A percentile compares a stretch with the other conserved stretches of the same genome.
Evolutionary conservation across 1,140 invertebrate genomes (phyloP).

Genomic region (Gryon sp.): DNA sequence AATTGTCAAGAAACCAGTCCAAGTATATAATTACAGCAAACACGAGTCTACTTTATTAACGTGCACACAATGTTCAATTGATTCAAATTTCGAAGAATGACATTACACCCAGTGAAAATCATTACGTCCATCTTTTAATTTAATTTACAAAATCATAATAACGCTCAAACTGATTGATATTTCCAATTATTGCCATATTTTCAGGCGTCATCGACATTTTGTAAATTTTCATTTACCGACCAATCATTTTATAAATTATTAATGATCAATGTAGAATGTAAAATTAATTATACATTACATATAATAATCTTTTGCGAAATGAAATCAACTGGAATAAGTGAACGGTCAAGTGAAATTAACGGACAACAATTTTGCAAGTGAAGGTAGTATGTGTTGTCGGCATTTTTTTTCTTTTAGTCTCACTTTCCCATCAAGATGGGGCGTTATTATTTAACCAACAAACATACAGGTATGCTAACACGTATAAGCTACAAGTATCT

Average conservation of each 20-base stretch:
- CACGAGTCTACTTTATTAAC: neutral
- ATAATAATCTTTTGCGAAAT: slow-evolving; percentile 18
- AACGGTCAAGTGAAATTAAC: slow-evolving; percentile 13
- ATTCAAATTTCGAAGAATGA: too few relatives aligned
- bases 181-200: slow-evolving; percentile 24
- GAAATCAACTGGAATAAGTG: neutral
- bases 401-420: slow-evolving; percentile 10
- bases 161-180: slow-evolving; percentile 25
- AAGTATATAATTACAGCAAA: slow-evolving; percentile 2
- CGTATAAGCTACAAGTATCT: slow-evolving; percentile 62
- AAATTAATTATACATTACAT: slow-evolving; percentile 39
- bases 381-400: slow-evolving; percentile 1
- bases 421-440: slow-evolving; percentile 41
- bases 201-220: slow-evolving; percentile 20
- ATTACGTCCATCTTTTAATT: neutral
- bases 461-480: slow-evolving; percentile 63
- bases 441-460: slow-evolving; percentile 56
- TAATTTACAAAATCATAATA: neutral
- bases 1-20: slow-evolving; percentile 11
- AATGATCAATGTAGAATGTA: slow-evolving; percentile 24
- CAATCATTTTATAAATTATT: slow-evolving; percentile 50
- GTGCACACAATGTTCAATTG: too few relatives aligned
- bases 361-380: slow-evolving; percentile 3
- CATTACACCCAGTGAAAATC: neutral
- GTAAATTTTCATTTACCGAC: slow-evolving; percentile 36